phyloP scores from a whole-genome alignment of 2,113 vertebrate species.

The Xerus inauris region DNA sequence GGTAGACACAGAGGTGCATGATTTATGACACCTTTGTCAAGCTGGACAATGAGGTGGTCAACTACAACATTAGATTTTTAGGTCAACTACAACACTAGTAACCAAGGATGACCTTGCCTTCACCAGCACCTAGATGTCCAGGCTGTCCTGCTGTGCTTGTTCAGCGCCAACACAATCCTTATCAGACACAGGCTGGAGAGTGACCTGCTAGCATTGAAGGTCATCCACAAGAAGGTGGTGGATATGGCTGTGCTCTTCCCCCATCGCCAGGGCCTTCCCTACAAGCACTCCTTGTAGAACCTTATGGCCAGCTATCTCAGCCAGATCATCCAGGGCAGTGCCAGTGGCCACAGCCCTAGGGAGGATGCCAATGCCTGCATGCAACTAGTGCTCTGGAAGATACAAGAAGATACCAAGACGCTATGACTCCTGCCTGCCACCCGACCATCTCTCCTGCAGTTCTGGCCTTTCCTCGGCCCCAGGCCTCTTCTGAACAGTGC shows the following conservation, averaged over 20 bases:
- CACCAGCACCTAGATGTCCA: constrained; percentile 94
- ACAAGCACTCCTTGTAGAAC: constrained; percentile 95
- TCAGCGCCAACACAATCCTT: constrained; percentile 94
- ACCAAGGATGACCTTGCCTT: constrained; percentile 93
- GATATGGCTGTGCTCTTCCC: constrained; percentile 97
- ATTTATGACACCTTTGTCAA: constrained; percentile 97
- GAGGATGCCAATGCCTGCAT: constrained; percentile 97
- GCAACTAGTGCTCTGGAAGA: constrained; percentile 97
- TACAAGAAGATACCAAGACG: constrained; percentile 95
- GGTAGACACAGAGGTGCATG: constrained; percentile 92
- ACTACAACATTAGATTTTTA: constrained; percentile 98
- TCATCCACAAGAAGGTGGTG: constrained; percentile 94
- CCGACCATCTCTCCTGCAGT: not conserved
- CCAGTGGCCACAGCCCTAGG: constrained; percentile 94
- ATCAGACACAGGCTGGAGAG: constrained; percentile 98
- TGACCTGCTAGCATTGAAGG: constrained; percentile 95
- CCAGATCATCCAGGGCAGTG: constrained; percentile 96
- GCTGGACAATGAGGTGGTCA: constrained; percentile 93
- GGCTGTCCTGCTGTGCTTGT: constrained; percentile 94
- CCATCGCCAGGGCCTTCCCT: constrained; percentile 94
- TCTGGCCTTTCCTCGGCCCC: constrained; percentile 57
- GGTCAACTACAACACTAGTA: too few species aligned
- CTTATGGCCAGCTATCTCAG: constrained; percentile 96
- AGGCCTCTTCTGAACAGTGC: constrained; percentile 78
- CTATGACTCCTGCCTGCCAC: constrained; percentile 85